Evolutionary conservation across 2,888 invertebrate species (phyloP).

Genomic region (Sisyra terminalis): DNA sequence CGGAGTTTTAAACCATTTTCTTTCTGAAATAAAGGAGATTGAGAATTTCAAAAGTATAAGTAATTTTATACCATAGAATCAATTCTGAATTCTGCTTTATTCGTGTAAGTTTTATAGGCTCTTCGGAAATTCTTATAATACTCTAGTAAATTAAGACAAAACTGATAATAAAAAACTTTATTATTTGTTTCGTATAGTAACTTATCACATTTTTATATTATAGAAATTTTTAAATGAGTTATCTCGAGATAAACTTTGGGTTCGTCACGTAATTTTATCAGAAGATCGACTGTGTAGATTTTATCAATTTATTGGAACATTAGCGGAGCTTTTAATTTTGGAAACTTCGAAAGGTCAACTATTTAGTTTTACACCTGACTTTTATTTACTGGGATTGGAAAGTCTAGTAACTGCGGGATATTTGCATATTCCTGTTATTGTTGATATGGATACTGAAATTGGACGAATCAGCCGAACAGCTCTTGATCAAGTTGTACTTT

Average conservation of each 20-base stretch:
- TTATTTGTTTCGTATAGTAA: too few relatives aligned
- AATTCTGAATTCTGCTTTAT: too few relatives aligned
- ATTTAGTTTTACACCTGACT: slow-evolving; percentile 6
- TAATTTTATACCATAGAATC: too few relatives aligned
- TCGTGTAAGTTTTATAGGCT: too few relatives aligned
- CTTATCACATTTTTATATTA: too few relatives aligned
- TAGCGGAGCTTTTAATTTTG: slow-evolving; percentile 1
- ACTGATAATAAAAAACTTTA: too few relatives aligned
- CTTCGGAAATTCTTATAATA: too few relatives aligned
- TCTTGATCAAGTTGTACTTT: not conserved
- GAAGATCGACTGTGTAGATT: not conserved
- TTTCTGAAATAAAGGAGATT: too few relatives aligned
- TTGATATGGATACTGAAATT: slow-evolving; percentile 2
- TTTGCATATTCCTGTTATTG: slow-evolving; percentile 1
- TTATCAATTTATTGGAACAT: not conserved
- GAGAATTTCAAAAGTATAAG: too few relatives aligned
- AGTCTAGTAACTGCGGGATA: not conserved
- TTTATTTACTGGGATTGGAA: slow-evolving; percentile 4
- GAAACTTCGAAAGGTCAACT: slow-evolving; percentile 6
- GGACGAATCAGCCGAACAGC: not conserved
- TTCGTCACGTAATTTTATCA: slow-evolving; percentile 3
- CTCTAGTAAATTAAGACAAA: too few relatives aligned
- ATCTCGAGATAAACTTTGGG: slow-evolving; percentile 6
- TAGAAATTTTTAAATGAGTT: slow-evolving; percentile 5
- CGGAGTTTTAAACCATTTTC: too few relatives aligned